These are phyloP conservation scores for Leptinotarsa rubiginosa DNA, from an alignment of 2,888 invertebrate genomes.

Conservation along the genomic window DNA sequence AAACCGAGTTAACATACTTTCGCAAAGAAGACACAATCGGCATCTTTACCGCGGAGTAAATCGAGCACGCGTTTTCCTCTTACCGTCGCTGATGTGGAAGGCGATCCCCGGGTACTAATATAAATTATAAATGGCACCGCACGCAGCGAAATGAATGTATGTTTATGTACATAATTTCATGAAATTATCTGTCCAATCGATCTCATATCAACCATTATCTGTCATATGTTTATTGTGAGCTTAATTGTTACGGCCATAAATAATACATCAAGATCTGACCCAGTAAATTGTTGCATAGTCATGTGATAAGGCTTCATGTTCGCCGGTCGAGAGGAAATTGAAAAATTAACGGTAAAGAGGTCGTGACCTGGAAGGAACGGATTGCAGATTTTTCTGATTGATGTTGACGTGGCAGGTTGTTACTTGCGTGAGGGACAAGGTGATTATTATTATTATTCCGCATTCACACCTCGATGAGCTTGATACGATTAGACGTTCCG, in stretches of 20 bases:
- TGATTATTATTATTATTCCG: neutral
- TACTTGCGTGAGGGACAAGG: neutral
- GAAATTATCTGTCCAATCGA: constrained; percentile 34
- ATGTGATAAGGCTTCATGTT: constrained; percentile 21
- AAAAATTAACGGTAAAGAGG: constrained; percentile 20
- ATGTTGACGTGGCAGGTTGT: neutral
- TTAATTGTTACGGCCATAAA: constrained; percentile 35
- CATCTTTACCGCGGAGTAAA: constrained; percentile 11
- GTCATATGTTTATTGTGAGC: constrained; percentile 35
- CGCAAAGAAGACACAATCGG: constrained; percentile 2
- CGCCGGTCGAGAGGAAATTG: constrained; percentile 17
- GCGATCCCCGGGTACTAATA: constrained; percentile 25
- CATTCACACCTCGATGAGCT: constrained; percentile 7
- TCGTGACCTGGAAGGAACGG: constrained; percentile 10
- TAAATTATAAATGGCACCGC: constrained; percentile 33
- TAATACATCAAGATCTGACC: constrained; percentile 36
- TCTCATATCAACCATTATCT: constrained; percentile 38
- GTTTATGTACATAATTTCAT: constrained; percentile 38
- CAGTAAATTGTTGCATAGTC: constrained; percentile 34
- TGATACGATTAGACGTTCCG: neutral
- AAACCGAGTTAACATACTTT: constrained; percentile 19
- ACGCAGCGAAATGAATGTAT: constrained; percentile 32
- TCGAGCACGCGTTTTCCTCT: constrained; percentile 11
- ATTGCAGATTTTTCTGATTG: neutral
- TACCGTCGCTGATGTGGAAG: constrained; percentile 5